These are phyloP conservation scores for Neotragus moschatus DNA, from an alignment of 2,113 vertebrate species.

Conservation along the genomic window DNA sequence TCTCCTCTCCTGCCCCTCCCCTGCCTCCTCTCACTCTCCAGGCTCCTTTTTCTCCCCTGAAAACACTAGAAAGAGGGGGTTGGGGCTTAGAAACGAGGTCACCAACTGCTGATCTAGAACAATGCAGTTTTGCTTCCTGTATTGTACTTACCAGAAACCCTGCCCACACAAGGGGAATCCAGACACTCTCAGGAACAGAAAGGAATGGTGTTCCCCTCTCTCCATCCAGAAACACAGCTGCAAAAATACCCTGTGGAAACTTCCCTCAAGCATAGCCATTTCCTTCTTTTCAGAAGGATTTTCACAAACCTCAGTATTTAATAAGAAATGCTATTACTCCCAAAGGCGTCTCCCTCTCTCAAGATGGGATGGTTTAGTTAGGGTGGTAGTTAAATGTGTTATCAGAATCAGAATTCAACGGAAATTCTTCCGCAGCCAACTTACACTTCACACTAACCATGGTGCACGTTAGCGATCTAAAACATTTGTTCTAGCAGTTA, in stretches of 20 bases:
- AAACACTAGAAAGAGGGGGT: not conserved
- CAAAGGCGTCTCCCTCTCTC: not conserved
- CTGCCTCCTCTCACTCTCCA: not conserved
- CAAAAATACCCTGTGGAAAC: not conserved
- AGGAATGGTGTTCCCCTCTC: not conserved
- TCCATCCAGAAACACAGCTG: not conserved
- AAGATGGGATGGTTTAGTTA: not conserved
- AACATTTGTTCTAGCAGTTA: conserved; percentile 21
- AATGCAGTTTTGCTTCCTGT: not conserved
- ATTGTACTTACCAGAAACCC: not conserved
- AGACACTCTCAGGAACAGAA: not conserved
- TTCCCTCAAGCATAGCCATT: not conserved
- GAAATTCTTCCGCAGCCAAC: conserved; percentile 51
- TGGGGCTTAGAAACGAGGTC: not conserved
- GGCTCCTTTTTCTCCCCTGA: not conserved
- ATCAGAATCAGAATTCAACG: conserved; percentile 56
- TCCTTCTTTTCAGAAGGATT: not conserved
- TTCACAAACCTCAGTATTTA: not conserved
- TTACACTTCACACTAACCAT: conserved; percentile 41
- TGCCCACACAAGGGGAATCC: not conserved
- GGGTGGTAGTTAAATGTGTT: not conserved
- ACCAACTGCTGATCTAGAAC: not conserved
- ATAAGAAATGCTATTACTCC: not conserved
- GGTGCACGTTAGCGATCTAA: not conserved
- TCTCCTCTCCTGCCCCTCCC: not conserved